Conservation (phyloP, 1,140 invertebrate genomes). For the Brachionus manjavacas region DNA sequence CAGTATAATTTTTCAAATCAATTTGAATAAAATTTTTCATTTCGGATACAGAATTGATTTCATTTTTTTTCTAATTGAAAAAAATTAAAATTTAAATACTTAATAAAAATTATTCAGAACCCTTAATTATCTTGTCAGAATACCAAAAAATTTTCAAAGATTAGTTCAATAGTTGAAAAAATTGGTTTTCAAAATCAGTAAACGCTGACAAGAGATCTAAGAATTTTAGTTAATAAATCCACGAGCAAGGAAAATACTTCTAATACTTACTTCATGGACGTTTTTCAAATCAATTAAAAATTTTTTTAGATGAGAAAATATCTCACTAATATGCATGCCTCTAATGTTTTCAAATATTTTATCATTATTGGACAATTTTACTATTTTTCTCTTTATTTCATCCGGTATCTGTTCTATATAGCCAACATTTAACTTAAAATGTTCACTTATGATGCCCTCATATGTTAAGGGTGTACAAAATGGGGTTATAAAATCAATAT, state of each 20-base stretch:
- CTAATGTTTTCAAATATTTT: slow-evolving; percentile 34
- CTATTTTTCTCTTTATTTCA: not conserved
- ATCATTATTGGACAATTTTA: slow-evolving; percentile 22
- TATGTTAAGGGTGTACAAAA: slow-evolving; percentile 38
- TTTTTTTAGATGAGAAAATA: slow-evolving; percentile 31
- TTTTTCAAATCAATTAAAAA: slow-evolving; percentile 9
- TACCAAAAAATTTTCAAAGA: no score
- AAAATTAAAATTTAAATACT: not conserved
- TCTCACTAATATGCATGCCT: slow-evolving; percentile 35
- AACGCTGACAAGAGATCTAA: no score
- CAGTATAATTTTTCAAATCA: slow-evolving; percentile 16
- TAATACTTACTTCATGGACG: slow-evolving; percentile 14
- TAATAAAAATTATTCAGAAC: not conserved
- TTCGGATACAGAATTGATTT: not conserved
- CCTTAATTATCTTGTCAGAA: no score
- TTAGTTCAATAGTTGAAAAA: not conserved
- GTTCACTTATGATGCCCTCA: slow-evolving; percentile 26
- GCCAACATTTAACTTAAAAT: slow-evolving; percentile 28
- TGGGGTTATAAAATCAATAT: slow-evolving; percentile 28
- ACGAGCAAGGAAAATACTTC: no score
- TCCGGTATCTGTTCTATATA: slow-evolving; percentile 16
- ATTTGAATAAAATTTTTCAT: slow-evolving; percentile 27
- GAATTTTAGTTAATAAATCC: no score
- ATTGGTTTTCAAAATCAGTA: no score
- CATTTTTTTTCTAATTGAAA: slow-evolving; percentile 27